Conservation (phyloP, 64 coral and sea anemone genomes). For the Actinia equina region DNA sequence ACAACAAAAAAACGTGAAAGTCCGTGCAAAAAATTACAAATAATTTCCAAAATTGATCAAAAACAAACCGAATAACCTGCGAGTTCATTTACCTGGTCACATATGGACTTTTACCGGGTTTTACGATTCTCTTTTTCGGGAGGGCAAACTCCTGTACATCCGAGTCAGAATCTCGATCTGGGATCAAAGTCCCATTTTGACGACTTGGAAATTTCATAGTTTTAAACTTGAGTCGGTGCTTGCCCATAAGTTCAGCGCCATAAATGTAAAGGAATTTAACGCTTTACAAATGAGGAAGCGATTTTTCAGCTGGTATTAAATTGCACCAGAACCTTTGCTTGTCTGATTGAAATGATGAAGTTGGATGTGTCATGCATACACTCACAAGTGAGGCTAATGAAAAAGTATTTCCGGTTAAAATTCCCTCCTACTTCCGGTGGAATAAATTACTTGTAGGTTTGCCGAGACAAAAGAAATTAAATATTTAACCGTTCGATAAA, state of each 20-base stretch:
- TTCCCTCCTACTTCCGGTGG: background rate
- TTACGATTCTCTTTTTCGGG: conserved; percentile 65
- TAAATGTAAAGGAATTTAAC: conserved; percentile 20
- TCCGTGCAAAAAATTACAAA: background rate
- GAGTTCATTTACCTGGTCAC: conserved; percentile 45
- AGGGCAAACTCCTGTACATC: conserved; percentile 63
- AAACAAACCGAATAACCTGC: background rate
- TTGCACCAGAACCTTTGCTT: background rate
- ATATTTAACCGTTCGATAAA: no score
- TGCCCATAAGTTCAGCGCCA: conserved; percentile 23
- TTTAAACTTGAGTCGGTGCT: conserved; percentile 42
- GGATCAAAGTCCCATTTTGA: conserved; percentile 64
- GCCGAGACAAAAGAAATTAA: no score
- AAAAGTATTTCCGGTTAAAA: background rate
- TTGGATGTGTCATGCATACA: background rate
- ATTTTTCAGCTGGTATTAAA: conserved; percentile 1
- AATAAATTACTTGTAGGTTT: background rate
- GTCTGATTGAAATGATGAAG: background rate
- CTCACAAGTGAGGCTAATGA: conserved; percentile 1
- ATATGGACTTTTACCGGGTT: conserved; percentile 58
- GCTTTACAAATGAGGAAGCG: background rate
- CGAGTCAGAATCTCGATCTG: conserved; percentile 66
- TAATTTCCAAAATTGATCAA: background rate
- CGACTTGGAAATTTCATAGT: conserved; percentile 56
- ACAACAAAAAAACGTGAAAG: conserved; percentile 1